A percentile compares a stretch with the other conserved stretches of the same genome.
Evolutionary conservation across 64 coral and sea anemone species (phyloP).

Genomic region (Pocillopora damicornis): DNA sequence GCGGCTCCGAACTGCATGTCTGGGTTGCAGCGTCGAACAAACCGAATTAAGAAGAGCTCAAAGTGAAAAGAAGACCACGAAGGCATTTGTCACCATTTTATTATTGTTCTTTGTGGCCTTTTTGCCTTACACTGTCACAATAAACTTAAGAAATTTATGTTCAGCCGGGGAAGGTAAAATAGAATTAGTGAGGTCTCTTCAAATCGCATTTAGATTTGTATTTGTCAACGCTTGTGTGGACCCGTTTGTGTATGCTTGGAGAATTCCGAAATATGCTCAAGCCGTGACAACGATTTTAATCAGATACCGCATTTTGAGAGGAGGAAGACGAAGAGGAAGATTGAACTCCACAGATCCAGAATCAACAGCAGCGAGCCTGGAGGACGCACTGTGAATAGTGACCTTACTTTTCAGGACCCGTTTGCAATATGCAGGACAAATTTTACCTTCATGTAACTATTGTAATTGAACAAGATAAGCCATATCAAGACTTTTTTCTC

Average conservation of each 20-base stretch:
- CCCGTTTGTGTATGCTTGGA: conserved; percentile 22
- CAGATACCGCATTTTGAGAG: neutral
- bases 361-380: neutral
- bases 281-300: neutral
- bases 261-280: neutral
- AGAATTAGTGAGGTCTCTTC: neutral
- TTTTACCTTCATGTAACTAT: too few relatives aligned
- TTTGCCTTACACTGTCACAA: neutral
- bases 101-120: conserved; percentile 20
- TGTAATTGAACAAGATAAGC: too few relatives aligned
- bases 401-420: too few relatives aligned
- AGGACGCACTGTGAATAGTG: too few relatives aligned
- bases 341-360: neutral
- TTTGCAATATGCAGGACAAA: too few relatives aligned
- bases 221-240: neutral
- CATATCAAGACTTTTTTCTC: too few relatives aligned
- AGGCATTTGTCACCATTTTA: conserved; percentile 7
- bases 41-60: neutral
- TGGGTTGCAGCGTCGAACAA: neutral
- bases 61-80: neutral
- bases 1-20: neutral
- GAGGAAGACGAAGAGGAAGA: neutral
- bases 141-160: conserved; percentile 4
- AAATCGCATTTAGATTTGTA: neutral
- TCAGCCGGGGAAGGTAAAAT: too few relatives aligned